Base-by-base conservation (phyloP, 2,797 vertebrate species). In the Coilia nasus region DNA sequence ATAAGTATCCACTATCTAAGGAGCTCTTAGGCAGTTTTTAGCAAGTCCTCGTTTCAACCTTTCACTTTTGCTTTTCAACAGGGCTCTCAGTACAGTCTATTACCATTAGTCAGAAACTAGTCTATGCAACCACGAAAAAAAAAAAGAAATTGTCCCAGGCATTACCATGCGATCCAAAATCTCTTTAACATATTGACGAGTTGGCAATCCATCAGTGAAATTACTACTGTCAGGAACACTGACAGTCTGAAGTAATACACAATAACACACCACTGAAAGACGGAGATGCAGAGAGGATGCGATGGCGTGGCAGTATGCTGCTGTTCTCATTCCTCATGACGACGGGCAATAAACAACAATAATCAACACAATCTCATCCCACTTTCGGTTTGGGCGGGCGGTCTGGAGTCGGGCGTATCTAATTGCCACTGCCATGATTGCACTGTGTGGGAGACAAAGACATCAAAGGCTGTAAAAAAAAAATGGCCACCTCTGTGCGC, bases 281-380 rank as follows among this genome's bases (percentile, higher is more conserved):
- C 71, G 21, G 71, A 78, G 7, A 21, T 78, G 35, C 71, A 21
- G 17, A 21, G 71, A 19, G 31, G 17, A 46, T 60, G 60, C 41
- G 17, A 7, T 54, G 50, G 50, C 50, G 50, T 54, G 50, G 50
- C 9, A 1, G 50, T 54, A 14, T 54, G 50, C 50, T 71, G 12
- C 67, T 71, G 67, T 71, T 71, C 14, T 71, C 67, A 71, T 71
- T 35, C 67, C 25, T 35, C 28, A 35, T 71, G 67, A 71, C 67
- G 35, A 71, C 28, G 14, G 19, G 35, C 31, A 78, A 41, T 78
- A 44, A 78, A 78, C 71, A 78, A 78, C 71, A 44, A 78, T 78
- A 44, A 78, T 78, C 71, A 78, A 44, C 71, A 44, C 35, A 9
- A 78, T 44, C 35, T 78, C 71, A 7, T 10, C 71, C 71, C 35